Evolutionary conservation across 1,140 invertebrate genomes (phyloP).

Genomic region (Drosophila mojavensis): DNA sequence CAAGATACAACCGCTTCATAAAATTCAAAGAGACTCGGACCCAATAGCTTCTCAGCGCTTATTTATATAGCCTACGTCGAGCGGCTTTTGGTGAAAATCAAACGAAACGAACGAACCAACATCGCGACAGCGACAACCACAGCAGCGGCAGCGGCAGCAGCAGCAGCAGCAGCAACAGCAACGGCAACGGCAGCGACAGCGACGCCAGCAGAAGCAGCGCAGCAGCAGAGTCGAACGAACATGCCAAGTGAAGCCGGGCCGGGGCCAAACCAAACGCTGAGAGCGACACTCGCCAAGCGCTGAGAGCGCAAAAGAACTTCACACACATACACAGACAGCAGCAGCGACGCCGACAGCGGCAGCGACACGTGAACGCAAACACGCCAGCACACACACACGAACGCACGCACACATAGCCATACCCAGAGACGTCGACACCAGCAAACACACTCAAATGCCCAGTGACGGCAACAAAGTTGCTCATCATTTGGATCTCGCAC

Average conservation of each 20-base stretch:
- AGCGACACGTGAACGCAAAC: constrained; percentile 50
- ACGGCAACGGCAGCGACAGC: constrained; percentile 19
- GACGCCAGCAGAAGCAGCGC: constrained; percentile 8
- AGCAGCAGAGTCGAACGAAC: constrained; percentile 38
- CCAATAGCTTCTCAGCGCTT: constrained; percentile 83
- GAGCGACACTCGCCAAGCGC: constrained; percentile 33
- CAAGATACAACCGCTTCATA: constrained; percentile 84
- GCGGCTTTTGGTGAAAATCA: constrained; percentile 76
- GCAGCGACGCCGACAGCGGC: constrained; percentile 1
- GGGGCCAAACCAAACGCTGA: constrained; percentile 46
- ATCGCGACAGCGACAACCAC: constrained; percentile 36
- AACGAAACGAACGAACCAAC: constrained; percentile 57
- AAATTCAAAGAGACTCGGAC: constrained; percentile 84
- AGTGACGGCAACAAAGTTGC: constrained; percentile 50
- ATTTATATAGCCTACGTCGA: constrained; percentile 84
- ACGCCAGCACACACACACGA: constrained; percentile 23
- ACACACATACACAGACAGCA: constrained; percentile 40
- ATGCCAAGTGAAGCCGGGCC: constrained; percentile 43
- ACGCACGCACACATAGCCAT: neutral
- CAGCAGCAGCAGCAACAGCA: constrained; percentile 34
- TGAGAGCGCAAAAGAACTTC: constrained; percentile 60
- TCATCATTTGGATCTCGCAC: constrained; percentile 73
- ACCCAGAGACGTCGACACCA: constrained; percentile 23
- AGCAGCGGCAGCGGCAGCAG: constrained; percentile 9
- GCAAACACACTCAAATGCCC: constrained; percentile 66